Conservation (phyloP, 2,888 invertebrate genomes). For the Dromius quadrimaculatus region DNA sequence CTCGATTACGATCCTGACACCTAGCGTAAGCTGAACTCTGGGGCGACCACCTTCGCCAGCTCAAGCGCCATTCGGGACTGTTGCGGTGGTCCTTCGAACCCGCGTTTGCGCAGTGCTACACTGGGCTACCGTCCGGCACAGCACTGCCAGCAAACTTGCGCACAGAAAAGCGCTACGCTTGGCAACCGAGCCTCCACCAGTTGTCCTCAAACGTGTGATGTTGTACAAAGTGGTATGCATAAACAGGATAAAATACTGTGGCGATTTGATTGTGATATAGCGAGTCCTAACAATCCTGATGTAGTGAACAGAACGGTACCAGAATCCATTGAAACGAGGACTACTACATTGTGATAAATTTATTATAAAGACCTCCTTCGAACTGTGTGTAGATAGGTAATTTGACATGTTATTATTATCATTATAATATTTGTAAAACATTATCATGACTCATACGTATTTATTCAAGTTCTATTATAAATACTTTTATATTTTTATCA, state of each 20-base stretch:
- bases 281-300: constrained; percentile 65
- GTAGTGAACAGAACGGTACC: constrained; percentile 63
- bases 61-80: constrained; percentile 65
- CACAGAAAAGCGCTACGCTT: constrained; percentile 59
- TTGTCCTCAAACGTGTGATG: constrained; percentile 80
- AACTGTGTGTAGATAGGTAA: constrained; percentile 46
- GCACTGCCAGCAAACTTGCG: constrained; percentile 58
- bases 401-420: constrained; percentile 42
- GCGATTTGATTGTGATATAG: constrained; percentile 66
- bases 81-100: constrained; percentile 64
- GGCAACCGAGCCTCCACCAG: constrained; percentile 52
- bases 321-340: constrained; percentile 64
- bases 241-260: constrained; percentile 70
- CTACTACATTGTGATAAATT: constrained; percentile 66
- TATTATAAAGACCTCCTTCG: constrained; percentile 1
- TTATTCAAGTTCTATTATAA: constrained; percentile 34
- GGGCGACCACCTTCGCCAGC: constrained; percentile 62
- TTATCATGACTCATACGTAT: constrained; percentile 36
- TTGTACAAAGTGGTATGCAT: constrained; percentile 91
- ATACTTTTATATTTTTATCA: constrained; percentile 38
- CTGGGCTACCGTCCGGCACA: constrained; percentile 61
- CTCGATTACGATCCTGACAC: constrained; percentile 72
- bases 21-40: constrained; percentile 67
- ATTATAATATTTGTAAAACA: constrained; percentile 40
- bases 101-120: constrained; percentile 61